These are phyloP conservation scores for Whitmania pigra DNA, from an alignment of 1,140 invertebrate genomes.

Conservation along the genomic window DNA sequence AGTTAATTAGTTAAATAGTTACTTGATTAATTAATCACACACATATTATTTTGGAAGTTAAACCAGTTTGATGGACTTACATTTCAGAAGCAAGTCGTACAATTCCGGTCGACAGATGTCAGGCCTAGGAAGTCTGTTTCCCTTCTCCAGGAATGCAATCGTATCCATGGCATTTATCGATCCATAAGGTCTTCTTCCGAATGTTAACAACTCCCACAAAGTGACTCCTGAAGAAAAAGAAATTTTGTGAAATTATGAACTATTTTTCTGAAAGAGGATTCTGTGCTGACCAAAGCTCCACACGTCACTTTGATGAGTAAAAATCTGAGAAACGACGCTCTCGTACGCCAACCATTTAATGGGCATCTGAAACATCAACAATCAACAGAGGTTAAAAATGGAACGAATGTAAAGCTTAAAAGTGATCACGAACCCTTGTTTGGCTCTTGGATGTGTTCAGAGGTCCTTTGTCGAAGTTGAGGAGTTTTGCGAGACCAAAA, in stretches of 20 bases:
- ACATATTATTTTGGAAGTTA: too few species aligned
- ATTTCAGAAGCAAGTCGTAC: conserved; percentile 90
- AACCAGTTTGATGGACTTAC: conserved; percentile 42
- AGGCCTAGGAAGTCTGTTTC: conserved; percentile 78
- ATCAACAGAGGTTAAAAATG: conserved; percentile 15
- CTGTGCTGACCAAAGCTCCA: conserved; percentile 78
- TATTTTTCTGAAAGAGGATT: background rate
- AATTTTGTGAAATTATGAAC: background rate
- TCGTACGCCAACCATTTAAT: conserved; percentile 97
- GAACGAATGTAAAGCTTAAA: background rate
- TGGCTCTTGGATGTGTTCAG: background rate
- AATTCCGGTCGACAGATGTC: conserved; percentile 83
- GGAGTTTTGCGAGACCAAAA: conserved; percentile 86
- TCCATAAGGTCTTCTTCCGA: conserved; percentile 83
- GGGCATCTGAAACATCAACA: conserved; percentile 57
- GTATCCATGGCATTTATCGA: conserved; percentile 77
- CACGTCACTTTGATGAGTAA: conserved; percentile 94
- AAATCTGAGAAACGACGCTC: conserved; percentile 85
- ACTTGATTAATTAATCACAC: too few species aligned
- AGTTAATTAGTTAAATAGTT: too few species aligned
- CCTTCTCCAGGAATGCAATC: conserved; percentile 78
- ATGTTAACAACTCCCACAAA: conserved; percentile 91
- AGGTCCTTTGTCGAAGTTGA: conserved; percentile 78
- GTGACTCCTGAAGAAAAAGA: conserved; percentile 64
- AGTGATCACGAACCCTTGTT: background rate